phyloP scores from a whole-genome alignment of 2,888 invertebrate genomes.

The Andrena chrysosceles region DNA sequence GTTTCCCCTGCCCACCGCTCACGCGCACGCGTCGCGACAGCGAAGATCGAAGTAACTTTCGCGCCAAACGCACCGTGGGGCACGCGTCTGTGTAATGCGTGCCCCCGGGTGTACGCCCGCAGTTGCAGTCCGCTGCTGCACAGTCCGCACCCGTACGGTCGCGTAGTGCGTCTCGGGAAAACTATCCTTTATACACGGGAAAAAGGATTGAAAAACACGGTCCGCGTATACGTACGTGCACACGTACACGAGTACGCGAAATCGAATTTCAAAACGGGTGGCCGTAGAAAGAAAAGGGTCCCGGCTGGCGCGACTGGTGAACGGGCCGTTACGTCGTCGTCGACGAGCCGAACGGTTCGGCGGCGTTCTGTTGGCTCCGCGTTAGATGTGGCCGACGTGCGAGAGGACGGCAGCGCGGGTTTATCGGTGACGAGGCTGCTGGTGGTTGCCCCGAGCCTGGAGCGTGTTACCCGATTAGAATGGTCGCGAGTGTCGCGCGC shows the following conservation, averaged over 20 bases:
- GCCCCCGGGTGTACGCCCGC: constrained; percentile 66
- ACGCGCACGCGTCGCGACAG: background rate
- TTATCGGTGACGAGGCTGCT: constrained; percentile 47
- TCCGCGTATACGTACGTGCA: constrained; percentile 5
- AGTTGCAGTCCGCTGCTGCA: constrained; percentile 61
- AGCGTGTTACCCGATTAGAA: constrained; percentile 68
- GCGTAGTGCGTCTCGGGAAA: constrained; percentile 50
- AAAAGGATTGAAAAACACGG: constrained; percentile 15
- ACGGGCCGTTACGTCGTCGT: constrained; percentile 3
- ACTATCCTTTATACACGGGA: constrained; percentile 38
- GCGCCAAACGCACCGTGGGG: constrained; percentile 14
- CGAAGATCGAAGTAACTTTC: constrained; percentile 16
- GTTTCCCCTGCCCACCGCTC: background rate
- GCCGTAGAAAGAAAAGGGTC: constrained; percentile 4
- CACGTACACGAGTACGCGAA: constrained; percentile 33
- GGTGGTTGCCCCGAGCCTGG: constrained; percentile 66
- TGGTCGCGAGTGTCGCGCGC: constrained; percentile 75
- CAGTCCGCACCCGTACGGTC: constrained; percentile 62
- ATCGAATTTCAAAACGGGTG: constrained; percentile 53
- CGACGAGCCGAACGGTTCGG: constrained; percentile 1
- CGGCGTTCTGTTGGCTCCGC: background rate
- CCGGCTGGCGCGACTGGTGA: constrained; percentile 8
- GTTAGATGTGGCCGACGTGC: constrained; percentile 18
- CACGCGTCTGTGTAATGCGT: constrained; percentile 45
- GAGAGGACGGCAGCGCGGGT: constrained; percentile 8